Evolutionary conservation across 1,140 invertebrate genomes (phyloP), one percentile per base, ranked within the genome.

Genomic region (Trypoxylus dichotomus): DNA sequence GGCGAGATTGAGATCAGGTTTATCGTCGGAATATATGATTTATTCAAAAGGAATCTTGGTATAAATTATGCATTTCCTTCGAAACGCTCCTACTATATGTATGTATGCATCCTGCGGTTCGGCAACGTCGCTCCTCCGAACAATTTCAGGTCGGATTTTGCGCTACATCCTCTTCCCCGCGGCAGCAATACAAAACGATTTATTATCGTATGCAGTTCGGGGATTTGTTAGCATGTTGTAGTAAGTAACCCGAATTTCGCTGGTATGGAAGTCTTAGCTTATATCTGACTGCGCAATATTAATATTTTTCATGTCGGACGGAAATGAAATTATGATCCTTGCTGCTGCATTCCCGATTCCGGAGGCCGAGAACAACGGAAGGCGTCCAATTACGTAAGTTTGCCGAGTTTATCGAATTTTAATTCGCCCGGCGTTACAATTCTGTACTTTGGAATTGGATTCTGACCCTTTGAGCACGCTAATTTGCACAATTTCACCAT

Each of bases 41-140:
- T 54, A 54, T 54, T 54, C 47, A n/a, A 54, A 15, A n/a, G 11
- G 47, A 54, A 54, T 54, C 47, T 54, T 54, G 47, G 19, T 54
- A 54, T 54, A 54, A 54, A 54, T 54, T 54, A 54, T 54, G 47
- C 47, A 54, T 54, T 54, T 54, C 47, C 47, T 54, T 54, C 47
- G 47, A n/a, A 54, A 54, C 15, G 47, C 47, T 54, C 19, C 15
- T n/a, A n/a, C 19, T 54, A 19, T 19, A 54, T 54, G 19, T 54
- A 54, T 54, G 47, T 6, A 54, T 54, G 47, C 47, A 54, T 54
- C 15, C 5, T 54, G 47, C 15, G 47, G 47, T 54, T 54, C 47
- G 47, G 47, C 47, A 54, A n/a, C 47, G 5, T 54, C 15, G 47
- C 13, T 54, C 19, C 47, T 54, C 47, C 13, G 19, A 54, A 19